phyloP scores from a whole-genome alignment of 2,113 vertebrate genomes.

The Thalassarche chlororhynchos region DNA sequence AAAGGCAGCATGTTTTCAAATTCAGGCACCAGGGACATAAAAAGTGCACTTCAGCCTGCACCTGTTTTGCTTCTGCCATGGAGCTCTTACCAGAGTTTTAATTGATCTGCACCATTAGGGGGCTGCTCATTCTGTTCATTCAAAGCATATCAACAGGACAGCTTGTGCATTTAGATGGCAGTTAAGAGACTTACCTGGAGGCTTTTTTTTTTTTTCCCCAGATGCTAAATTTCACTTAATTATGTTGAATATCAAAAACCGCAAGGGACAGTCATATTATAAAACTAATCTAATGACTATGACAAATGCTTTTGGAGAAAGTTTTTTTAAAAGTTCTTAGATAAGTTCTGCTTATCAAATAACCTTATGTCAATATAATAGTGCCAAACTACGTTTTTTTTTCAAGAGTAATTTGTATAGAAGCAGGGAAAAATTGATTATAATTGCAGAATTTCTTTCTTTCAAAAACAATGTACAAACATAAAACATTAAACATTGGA shows the following conservation, averaged over 20 bases:
- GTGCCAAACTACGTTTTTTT: neutral
- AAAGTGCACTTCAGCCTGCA: neutral
- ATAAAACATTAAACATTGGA: neutral
- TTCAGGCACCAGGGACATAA: neutral
- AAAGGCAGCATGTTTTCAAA: neutral
- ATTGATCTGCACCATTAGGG: neutral
- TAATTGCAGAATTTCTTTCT: neutral
- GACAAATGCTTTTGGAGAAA: neutral
- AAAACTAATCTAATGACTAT: neutral
- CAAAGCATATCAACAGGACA: neutral
- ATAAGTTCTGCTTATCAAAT: neutral
- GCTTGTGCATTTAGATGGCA: neutral
- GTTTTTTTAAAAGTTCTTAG: neutral
- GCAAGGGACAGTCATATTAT: neutral
- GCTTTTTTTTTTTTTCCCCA: neutral
- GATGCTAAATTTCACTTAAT: neutral
- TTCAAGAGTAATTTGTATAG: neutral
- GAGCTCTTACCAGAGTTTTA: neutral
- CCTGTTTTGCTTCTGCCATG: neutral
- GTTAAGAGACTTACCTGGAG: neutral
- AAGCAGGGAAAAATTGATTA: neutral
- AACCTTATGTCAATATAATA: neutral
- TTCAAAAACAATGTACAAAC: neutral
- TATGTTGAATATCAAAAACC: neutral
- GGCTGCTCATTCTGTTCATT: neutral